Conservation (phyloP, 2,888 invertebrate species). For the Xanthorhoe designata region DNA sequence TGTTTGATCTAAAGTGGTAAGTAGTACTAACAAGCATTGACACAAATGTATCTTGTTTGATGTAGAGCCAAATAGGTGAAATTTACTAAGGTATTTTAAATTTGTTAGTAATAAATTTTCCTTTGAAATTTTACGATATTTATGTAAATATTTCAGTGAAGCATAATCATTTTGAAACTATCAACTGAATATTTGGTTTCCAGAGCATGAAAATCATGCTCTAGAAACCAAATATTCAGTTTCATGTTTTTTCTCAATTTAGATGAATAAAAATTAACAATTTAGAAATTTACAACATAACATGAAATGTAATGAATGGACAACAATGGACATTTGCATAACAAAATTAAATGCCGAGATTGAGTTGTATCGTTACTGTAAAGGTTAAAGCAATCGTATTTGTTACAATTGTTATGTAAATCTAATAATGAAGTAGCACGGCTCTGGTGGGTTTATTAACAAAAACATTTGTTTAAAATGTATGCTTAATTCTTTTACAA, state of each 20-base stretch:
- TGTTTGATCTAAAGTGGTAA: constrained; percentile 4
- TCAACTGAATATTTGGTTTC: not conserved
- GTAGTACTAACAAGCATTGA: constrained; percentile 8
- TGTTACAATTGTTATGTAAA: constrained; percentile 26
- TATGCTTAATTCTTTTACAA: too few species aligned
- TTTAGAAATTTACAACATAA: constrained; percentile 4
- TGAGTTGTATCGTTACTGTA: constrained; percentile 27
- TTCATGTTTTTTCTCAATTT: not conserved
- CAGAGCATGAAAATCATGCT: not conserved
- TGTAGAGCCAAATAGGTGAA: constrained; percentile 7
- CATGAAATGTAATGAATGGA: constrained; percentile 22
- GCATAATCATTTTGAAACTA: not conserved
- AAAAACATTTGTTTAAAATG: not conserved
- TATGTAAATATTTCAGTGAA: not conserved
- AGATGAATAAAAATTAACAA: not conserved
- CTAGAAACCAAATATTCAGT: too few species aligned
- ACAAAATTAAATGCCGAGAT: constrained; percentile 34
- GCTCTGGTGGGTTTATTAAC: not conserved
- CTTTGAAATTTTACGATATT: not conserved
- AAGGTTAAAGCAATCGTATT: constrained; percentile 29
- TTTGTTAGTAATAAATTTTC: not conserved
- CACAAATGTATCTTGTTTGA: constrained; percentile 5
- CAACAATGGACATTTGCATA: constrained; percentile 32
- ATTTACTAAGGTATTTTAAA: not conserved
- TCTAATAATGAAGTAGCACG: not conserved